Percentiles rank a stretch among this genome's conserved stretches.
phyloP scores from a whole-genome alignment of 2,797 vertebrate genomes.

The Urosaurus nigricauda region DNA sequence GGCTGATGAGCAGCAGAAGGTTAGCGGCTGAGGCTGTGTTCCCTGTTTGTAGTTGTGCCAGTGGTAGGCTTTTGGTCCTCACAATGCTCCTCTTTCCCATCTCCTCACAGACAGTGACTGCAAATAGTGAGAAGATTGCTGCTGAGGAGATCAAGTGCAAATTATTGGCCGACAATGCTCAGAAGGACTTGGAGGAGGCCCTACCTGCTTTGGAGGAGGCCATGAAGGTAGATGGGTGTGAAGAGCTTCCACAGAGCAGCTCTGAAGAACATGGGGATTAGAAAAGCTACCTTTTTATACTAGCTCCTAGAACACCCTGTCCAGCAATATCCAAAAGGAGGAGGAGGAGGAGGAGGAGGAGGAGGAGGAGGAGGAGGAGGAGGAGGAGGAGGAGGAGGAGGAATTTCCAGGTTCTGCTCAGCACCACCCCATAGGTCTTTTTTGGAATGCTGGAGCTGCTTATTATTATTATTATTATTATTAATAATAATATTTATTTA shows the following conservation, averaged over 20 bases:
- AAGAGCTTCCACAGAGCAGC: neutral
- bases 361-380: too few species aligned
- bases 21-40: slow-evolving; percentile 33
- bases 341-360: fast-evolving
- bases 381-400: too few species aligned
- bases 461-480: too few species aligned
- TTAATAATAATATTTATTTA: too few species aligned
- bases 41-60: fast-evolving
- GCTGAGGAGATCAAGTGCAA: slow-evolving; percentile 90
- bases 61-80: fast-evolving
- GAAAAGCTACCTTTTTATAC: too few species aligned
- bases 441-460: too few species aligned
- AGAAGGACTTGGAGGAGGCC: slow-evolving; percentile 90
- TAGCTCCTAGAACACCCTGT: too few species aligned
- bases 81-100: neutral
- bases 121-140: slow-evolving; percentile 87
- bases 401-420: too few species aligned
- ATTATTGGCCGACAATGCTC: slow-evolving; percentile 88
- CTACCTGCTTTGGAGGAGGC: slow-evolving; percentile 91
- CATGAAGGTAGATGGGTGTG: slow-evolving; percentile 83
- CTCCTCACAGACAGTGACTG: slow-evolving; percentile 82
- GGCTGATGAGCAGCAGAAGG: slow-evolving; percentile 89
- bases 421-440: too few species aligned
- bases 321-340: too few species aligned
- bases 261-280: neutral